These are phyloP conservation scores for Sphaerodactylus townsendi DNA, from an alignment of 2,113 vertebrate genomes.

Conservation along the genomic window DNA sequence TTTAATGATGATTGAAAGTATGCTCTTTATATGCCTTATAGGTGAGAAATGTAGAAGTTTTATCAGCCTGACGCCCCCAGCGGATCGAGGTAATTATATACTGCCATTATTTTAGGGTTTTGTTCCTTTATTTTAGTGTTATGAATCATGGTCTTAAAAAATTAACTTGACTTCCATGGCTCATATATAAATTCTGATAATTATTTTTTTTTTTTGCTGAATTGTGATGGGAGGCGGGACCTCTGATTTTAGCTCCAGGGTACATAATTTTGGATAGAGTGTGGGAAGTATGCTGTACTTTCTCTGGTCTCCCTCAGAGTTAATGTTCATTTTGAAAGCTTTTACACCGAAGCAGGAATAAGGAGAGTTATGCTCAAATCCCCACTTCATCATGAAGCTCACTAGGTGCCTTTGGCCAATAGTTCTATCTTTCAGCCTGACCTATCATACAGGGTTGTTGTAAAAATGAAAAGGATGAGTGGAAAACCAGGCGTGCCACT, in stretches of 20 bases:
- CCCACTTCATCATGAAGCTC: no score
- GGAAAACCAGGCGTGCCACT: no score
- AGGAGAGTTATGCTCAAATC: no score
- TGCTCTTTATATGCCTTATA: constrained; percentile 65
- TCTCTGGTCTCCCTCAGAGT: background rate
- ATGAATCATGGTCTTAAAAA: background rate
- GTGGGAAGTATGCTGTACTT: background rate
- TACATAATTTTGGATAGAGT: background rate
- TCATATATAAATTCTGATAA: background rate
- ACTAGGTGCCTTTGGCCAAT: no score
- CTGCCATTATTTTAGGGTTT: background rate
- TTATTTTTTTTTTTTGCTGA: background rate
- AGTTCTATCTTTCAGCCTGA: no score
- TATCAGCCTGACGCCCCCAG: constrained; percentile 81
- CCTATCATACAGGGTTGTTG: no score
- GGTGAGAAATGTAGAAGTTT: constrained; percentile 90
- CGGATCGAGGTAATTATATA: constrained; percentile 82
- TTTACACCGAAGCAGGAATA: background rate
- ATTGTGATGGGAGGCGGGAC: background rate
- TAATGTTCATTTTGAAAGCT: background rate
- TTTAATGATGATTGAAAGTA: background rate
- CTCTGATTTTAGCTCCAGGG: background rate
- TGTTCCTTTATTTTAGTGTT: background rate
- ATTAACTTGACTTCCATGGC: background rate
- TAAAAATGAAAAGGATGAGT: no score